These are phyloP conservation scores for Tiliacea citrago DNA, from an alignment of 2,888 invertebrate genomes.

Conservation along the genomic window DNA sequence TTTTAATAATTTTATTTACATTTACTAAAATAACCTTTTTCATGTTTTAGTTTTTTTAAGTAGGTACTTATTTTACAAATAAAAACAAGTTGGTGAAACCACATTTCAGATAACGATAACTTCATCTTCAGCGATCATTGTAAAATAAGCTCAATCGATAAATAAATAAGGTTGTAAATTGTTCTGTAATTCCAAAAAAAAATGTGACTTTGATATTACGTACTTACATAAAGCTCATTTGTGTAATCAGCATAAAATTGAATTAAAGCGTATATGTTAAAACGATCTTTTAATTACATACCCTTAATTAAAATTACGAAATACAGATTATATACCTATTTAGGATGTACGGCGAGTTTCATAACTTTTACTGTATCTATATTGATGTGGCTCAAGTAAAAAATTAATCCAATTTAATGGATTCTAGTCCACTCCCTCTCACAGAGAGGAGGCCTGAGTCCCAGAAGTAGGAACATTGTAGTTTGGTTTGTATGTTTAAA, in stretches of 20 bases:
- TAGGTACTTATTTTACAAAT: background rate
- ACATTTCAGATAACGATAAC: conserved; percentile 56
- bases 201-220: conserved; percentile 87
- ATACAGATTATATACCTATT: background rate
- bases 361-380: too few species aligned
- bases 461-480: background rate
- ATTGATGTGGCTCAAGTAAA: background rate
- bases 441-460: background rate
- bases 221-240: conserved; percentile 84
- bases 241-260: conserved; percentile 87
- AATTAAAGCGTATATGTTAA: conserved; percentile 88
- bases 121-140: conserved; percentile 78
- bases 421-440: background rate
- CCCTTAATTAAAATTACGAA: background rate
- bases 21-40: conserved; percentile 2
- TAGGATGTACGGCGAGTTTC: background rate
- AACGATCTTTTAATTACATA: conserved; percentile 38
- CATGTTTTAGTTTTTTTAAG: background rate
- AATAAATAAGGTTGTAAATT: conserved; percentile 88
- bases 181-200: conserved; percentile 83
- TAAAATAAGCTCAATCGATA: conserved; percentile 81
- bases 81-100: conserved; percentile 57
- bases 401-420: background rate
- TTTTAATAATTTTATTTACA: conserved; percentile 14
- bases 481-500: background rate